Conservation (phyloP, 1,140 invertebrate genomes). For the Drosophila sp. region DNA sequence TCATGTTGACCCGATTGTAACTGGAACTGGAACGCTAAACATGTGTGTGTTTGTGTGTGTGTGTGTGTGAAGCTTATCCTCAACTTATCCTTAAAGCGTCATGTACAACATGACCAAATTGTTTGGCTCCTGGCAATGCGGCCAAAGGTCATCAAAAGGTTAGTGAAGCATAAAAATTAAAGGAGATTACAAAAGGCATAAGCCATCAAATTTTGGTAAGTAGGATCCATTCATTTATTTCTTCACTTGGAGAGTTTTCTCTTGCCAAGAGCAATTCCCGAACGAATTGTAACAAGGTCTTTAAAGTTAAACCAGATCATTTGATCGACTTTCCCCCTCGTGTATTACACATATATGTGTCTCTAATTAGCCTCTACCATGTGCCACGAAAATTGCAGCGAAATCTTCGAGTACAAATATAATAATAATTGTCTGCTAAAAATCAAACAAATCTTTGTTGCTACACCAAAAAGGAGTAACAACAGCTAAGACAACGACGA, state of each 20-base stretch:
- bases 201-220: not conserved
- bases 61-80: slow-evolving; percentile 73
- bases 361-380: slow-evolving; percentile 5
- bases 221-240: not conserved
- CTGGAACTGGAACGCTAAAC: slow-evolving; percentile 33
- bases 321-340: slow-evolving; percentile 3
- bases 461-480: slow-evolving; percentile 75
- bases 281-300: not conserved
- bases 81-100: slow-evolving; percentile 31
- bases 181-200: slow-evolving; percentile 20
- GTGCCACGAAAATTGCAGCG: slow-evolving; percentile 65
- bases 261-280: slow-evolving; percentile 14
- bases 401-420: slow-evolving; percentile 67
- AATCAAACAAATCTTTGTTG: slow-evolving; percentile 62
- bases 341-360: not conserved
- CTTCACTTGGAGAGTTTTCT: not conserved
- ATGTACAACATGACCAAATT: slow-evolving; percentile 60
- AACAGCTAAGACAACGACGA: slow-evolving; percentile 48
- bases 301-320: slow-evolving; percentile 5
- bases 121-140: slow-evolving; percentile 44
- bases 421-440: slow-evolving; percentile 71
- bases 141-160: slow-evolving; percentile 62
- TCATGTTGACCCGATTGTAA: slow-evolving; percentile 54
- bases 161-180: not conserved
- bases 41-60: slow-evolving; percentile 52